These are phyloP conservation scores for Zoanthus sociatus DNA, from an alignment of 92 coral and sea anemone species.

Conservation along the genomic window DNA sequence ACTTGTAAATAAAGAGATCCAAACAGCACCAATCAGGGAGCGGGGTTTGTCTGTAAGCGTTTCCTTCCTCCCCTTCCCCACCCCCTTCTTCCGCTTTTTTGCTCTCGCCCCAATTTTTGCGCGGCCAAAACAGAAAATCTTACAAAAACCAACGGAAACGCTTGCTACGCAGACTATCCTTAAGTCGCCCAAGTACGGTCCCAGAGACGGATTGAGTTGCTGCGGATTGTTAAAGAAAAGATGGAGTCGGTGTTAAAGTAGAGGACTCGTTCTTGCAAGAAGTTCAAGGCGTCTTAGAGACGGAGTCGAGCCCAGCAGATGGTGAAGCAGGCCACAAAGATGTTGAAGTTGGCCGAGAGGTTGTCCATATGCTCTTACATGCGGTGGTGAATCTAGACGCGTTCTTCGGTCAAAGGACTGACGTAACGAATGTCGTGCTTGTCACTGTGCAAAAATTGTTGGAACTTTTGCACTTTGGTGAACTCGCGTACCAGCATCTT, in stretches of 20 bases:
- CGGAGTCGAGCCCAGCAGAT: neutral
- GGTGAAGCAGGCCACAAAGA: constrained; percentile 7
- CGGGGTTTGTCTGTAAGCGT: no score
- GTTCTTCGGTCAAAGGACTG: neutral
- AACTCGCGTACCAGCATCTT: neutral
- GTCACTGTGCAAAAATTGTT: neutral
- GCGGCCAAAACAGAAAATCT: no score
- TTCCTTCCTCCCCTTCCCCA: no score
- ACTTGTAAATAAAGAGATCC: no score
- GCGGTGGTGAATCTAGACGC: neutral
- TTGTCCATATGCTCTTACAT: neutral
- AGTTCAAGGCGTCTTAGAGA: neutral
- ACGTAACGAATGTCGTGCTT: neutral
- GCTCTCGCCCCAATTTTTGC: no score
- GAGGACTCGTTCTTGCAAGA: neutral
- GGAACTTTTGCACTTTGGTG: neutral
- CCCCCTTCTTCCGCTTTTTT: no score
- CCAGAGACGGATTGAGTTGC: neutral
- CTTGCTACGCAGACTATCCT: no score
- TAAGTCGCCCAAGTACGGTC: neutral
- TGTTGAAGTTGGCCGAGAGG: neutral
- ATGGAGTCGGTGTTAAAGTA: neutral
- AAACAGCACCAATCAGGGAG: no score
- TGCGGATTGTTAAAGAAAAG: neutral
- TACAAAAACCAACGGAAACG: no score